These are phyloP conservation scores for Hypsopygia costalis DNA, from an alignment of 2,888 invertebrate species.

Conservation along the genomic window DNA sequence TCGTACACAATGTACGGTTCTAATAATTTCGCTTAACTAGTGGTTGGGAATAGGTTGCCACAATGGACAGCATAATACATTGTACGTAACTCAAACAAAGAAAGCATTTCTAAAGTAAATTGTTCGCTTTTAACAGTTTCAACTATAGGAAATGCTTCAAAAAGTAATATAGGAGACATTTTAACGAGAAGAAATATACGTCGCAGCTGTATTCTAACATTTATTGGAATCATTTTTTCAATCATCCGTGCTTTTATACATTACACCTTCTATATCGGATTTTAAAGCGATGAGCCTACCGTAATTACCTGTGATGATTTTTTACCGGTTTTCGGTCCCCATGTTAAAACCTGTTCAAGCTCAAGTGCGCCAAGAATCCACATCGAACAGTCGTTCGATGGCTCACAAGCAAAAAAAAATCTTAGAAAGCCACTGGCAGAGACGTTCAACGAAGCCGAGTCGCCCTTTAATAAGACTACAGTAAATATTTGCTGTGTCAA, in stretches of 20 bases:
- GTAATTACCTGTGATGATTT: constrained; percentile 73
- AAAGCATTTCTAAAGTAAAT: constrained; percentile 40
- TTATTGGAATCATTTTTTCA: constrained; percentile 29
- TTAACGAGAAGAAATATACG: constrained; percentile 1
- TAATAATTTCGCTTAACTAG: constrained; percentile 63
- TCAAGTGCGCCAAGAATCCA: constrained; percentile 65
- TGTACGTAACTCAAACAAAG: constrained; percentile 34
- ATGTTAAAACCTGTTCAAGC: constrained; percentile 69
- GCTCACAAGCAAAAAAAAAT: constrained; percentile 55
- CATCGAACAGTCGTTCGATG: constrained; percentile 54
- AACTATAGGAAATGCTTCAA: not conserved
- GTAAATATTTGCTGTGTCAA: constrained; percentile 35
- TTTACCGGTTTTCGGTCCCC: constrained; percentile 69
- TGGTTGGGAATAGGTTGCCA: constrained; percentile 45
- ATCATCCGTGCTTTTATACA: constrained; percentile 35
- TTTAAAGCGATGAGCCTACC: constrained; percentile 58
- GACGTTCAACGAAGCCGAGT: constrained; percentile 35
- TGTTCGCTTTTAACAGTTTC: not conserved
- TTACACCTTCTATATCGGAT: constrained; percentile 42
- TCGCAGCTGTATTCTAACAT: not conserved
- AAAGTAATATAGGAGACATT: not conserved
- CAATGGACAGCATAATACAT: constrained; percentile 43
- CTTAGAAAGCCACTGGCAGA: constrained; percentile 54
- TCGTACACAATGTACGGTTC: constrained; percentile 58
- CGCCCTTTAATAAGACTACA: constrained; percentile 33